Evolutionary conservation across 2,888 invertebrate species (phyloP).

Genomic region (Fragum fragum): DNA sequence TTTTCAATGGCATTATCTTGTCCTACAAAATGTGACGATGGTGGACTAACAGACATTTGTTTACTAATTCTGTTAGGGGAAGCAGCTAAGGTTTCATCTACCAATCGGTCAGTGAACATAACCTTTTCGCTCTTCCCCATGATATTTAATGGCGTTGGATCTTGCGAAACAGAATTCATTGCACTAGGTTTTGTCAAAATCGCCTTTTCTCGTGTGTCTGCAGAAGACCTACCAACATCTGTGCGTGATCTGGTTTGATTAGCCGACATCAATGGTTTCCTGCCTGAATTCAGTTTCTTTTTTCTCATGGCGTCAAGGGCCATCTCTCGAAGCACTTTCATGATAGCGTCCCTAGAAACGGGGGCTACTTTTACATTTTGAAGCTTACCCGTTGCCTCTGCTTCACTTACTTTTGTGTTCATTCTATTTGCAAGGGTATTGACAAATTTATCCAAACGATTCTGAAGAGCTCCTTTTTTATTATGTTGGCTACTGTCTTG

Average conservation of each 20-base stretch:
- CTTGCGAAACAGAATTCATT: no score
- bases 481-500: not conserved
- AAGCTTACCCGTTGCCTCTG: not conserved
- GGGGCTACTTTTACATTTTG: slow-evolving; percentile 21
- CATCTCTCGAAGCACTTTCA: slow-evolving; percentile 32
- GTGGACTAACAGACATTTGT: no score
- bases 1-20: no score
- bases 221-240: no score
- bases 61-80: no score
- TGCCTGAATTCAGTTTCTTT: not conserved
- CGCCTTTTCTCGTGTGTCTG: no score
- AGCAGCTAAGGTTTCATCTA: no score
- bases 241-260: not conserved
- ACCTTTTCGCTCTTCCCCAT: no score
- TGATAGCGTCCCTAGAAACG: slow-evolving; percentile 29
- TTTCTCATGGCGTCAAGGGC: slow-evolving; percentile 20
- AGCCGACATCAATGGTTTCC: not conserved
- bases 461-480: not conserved
- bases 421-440: slow-evolving; percentile 26
- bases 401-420: slow-evolving; percentile 1
- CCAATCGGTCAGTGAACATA: no score
- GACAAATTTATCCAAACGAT: slow-evolving; percentile 8
- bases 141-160: no score
- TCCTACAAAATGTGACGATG: no score
- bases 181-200: no score